Percentiles rank a stretch among this genome's conserved stretches.
These are phyloP conservation scores for Ornithorhynchus anatinus DNA, from an alignment of 2,113 vertebrate genomes.

Conservation along the genomic window DNA sequence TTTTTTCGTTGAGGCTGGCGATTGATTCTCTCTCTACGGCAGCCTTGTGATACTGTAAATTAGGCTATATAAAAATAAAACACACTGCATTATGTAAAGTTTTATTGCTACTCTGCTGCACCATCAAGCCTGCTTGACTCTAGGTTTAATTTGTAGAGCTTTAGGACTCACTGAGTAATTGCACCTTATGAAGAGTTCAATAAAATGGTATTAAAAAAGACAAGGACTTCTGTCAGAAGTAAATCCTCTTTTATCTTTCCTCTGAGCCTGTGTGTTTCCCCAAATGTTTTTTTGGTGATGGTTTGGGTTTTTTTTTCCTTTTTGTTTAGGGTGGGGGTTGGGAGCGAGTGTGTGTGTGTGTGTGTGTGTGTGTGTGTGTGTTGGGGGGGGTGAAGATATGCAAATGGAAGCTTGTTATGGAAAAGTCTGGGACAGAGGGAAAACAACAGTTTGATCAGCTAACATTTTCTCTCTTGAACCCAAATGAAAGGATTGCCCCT, in stretches of 20 bases:
- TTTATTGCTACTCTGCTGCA: constrained; percentile 40
- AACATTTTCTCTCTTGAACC: constrained; percentile 6
- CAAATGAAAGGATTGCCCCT: constrained; percentile 2
- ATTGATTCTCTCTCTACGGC: constrained; percentile 43
- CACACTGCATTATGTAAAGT: constrained; percentile 32
- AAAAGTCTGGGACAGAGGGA: constrained; percentile 21
- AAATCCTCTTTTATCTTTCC: constrained; percentile 50
- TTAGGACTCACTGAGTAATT: constrained; percentile 34
- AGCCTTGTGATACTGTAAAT: constrained; percentile 33
- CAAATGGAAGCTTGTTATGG: constrained; percentile 14
- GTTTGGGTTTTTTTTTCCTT: too few species aligned
- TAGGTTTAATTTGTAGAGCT: constrained; percentile 48
- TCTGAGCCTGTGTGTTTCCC: constrained; percentile 15
- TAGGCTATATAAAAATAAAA: constrained; percentile 48
- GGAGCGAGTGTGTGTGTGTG: too few species aligned
- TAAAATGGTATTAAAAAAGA: constrained; percentile 56
- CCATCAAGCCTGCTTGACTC: constrained; percentile 21
- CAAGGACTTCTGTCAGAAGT: constrained; percentile 43
- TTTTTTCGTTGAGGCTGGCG: constrained; percentile 33
- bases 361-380: too few species aligned
- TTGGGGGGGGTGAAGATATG: too few species aligned
- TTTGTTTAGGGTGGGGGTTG: too few species aligned
- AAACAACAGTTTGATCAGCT: constrained; percentile 14
- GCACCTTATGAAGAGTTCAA: constrained; percentile 56
- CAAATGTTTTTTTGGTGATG: constrained; percentile 13